These are phyloP conservation scores for Otis tarda DNA, from an alignment of 2,113 vertebrate species.

Conservation along the genomic window DNA sequence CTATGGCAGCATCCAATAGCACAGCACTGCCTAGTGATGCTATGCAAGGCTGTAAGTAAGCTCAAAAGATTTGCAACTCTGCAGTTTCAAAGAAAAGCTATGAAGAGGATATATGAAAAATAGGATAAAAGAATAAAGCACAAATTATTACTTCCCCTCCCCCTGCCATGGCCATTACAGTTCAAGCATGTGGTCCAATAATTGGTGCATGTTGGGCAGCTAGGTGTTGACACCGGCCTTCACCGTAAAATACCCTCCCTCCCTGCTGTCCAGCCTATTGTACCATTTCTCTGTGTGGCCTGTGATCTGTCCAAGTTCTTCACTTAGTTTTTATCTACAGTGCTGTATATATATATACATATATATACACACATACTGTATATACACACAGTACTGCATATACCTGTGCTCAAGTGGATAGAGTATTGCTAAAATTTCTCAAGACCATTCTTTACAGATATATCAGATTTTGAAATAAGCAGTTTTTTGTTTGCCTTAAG, in stretches of 20 bases:
- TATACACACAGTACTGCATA: too few species aligned
- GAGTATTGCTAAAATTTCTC: neutral
- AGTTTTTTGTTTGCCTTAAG: neutral
- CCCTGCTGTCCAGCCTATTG: neutral
- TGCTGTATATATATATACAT: neutral
- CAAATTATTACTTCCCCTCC: neutral
- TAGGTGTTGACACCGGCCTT: rapidly evolving
- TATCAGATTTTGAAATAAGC: neutral
- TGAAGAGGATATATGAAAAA: neutral
- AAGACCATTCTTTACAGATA: neutral
- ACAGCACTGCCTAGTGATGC: neutral
- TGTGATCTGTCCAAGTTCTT: neutral
- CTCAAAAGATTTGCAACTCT: neutral
- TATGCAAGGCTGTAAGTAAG: neutral
- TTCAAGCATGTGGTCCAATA: neutral
- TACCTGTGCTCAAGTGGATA: neutral
- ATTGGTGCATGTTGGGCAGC: neutral
- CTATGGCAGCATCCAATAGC: neutral
- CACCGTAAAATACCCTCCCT: neutral
- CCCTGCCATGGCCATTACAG: rapidly evolving
- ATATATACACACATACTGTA: neutral
- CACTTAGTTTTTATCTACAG: neutral
- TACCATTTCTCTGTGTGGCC: neutral
- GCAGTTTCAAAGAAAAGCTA: neutral
- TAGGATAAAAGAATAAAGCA: neutral